Base-by-base conservation (phyloP, 2,888 invertebrate species). In the Neoscelio sp. region DNA sequence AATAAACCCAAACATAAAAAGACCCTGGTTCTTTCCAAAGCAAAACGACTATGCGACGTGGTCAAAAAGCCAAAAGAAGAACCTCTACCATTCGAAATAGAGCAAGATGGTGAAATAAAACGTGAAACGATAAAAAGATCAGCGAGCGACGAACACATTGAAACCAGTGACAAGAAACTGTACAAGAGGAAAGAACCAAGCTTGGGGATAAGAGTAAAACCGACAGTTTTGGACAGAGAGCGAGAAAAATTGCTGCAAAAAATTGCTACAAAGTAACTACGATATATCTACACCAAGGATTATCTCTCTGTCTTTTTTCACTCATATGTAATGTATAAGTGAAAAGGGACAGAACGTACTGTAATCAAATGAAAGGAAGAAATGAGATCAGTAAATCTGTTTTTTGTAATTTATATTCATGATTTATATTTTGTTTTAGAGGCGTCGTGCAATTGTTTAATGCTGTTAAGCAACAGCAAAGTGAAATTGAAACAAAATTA, bases 361-460 rank as follows among this genome's bases (percentile, higher is more conserved):
- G n/a, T n/a, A n/a, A n/a, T n/a, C n/a, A n/a, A n/a, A n/a, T n/a
- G n/a, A n/a, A n/a, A n/a, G n/a, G n/a, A n/a, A n/a, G n/a, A n/a
- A n/a, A n/a, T 48, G 20, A 13, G 7, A 26, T 44, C 2, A 15
- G 46, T 44, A 40, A 20, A 35, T 46, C 12, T 58, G 40, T 67
- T 15, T 62, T 33, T 13, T 35, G 12, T 17, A 26, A 56, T 67
- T 54, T 35, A 44, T 20, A 35, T 56, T 44, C 30, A 26, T 44
- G 3, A 26, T 68, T 15, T 23, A 50, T 26, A 28, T n/a, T n/a
- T 12, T 74, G n/a, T 88, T 87, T 5, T 82, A 96, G 95, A 89
- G 98, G 98, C 86, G 97, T 98, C 0, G 97, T 98, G 0, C 97
- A 98, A 88, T 91, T 98, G 78, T 98, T 98, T 86, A 98, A 98